Base-by-base conservation (phyloP, 1,140 invertebrate genomes). In the Forficula auricularia region DNA sequence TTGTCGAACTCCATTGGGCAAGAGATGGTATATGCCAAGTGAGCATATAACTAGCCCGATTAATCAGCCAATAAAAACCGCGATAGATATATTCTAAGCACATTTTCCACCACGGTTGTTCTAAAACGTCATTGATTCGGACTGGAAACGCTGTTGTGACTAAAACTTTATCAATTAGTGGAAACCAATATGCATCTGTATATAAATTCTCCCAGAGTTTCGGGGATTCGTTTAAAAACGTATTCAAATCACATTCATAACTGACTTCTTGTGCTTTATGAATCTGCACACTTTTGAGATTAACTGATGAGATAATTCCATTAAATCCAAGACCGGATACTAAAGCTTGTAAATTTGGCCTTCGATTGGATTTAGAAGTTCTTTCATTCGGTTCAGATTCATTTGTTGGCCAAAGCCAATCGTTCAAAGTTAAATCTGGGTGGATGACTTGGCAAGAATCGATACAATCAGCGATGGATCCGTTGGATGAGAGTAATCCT, bases 81-180 rank as follows among this genome's bases (percentile, higher is more conserved):
- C 44, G 22, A 12, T 36, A 36, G 20, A 46, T 36, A 7, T 10
- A 15, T 34, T 46, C 44, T 4, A 42, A 4, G 15, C 34, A 41
- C 33, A 30, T 40, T 16, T 42, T 40, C 44, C 44, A 46, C 39
- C 32, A 37, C 7, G 44, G 44, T 22, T 46, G 44, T 2, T 12
- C 18, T 19, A 41, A 30, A n/a, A 19, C 38, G 2, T 35, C 31
- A 22, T 32, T 30, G 10, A 41, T 27, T 16, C 44, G 19, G 13
- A 46, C 44, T 16, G 19, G 34, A 18, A 18, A 27, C 9, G 40
- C 27, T 2, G 27, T 20, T 1, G 33, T 42, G 10, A 46, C 22
- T 3, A 46, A 31, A 13, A 40, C 39, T 37, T 30, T 46, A 30
- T 46, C 32, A 9, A 46, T 19, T 20, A 46, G 39, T 3, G 44